These are phyloP conservation scores for Camelus dromedarius DNA, from an alignment of 2,113 vertebrate genomes.

Conservation along the genomic window DNA sequence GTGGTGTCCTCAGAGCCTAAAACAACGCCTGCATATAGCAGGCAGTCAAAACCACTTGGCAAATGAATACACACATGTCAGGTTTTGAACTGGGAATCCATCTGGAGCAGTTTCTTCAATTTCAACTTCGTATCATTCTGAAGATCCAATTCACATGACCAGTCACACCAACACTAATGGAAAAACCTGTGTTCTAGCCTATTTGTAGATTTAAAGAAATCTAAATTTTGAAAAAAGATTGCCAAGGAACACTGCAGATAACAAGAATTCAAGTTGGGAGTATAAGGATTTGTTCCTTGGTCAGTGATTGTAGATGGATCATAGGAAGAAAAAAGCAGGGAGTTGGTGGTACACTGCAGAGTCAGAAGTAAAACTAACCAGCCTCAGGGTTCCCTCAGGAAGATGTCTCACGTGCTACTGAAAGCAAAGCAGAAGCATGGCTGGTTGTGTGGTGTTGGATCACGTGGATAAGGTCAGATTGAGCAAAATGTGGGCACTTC, in stretches of 20 bases:
- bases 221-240: background rate
- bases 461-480: background rate
- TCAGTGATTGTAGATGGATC: background rate
- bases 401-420: background rate
- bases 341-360: background rate
- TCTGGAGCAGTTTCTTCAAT: background rate
- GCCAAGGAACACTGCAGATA: background rate
- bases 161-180: background rate
- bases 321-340: background rate
- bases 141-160: background rate
- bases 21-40: background rate
- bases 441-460: background rate
- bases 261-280: background rate
- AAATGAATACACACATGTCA: too few species aligned
- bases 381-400: background rate
- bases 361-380: background rate
- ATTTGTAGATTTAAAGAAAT: background rate
- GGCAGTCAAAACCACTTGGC: too few species aligned
- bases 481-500: background rate
- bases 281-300: background rate
- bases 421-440: background rate
- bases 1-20: background rate
- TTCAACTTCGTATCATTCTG: background rate
- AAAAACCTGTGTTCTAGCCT: background rate
- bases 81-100: background rate